Base-by-base conservation (phyloP, 2,888 invertebrate species). In the Mythimna vitellina region DNA sequence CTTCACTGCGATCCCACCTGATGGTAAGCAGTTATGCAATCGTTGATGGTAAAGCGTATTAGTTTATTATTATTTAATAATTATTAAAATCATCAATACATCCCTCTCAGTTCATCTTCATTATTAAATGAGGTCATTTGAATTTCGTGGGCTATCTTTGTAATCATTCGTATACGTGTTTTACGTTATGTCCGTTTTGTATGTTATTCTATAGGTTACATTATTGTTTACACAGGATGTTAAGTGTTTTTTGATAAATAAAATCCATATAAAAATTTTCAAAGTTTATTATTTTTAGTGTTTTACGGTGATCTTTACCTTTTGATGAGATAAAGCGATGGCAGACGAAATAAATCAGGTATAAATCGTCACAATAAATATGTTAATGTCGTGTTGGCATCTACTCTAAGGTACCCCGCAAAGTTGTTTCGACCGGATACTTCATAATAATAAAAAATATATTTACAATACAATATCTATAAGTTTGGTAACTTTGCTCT, bases 401-500 rank as follows among this genome's bases (percentile, higher is more conserved):
- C 82, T 81, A 81, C 64, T 74, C 73, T 76, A 81, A 54, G 65
- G 64, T 79, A 82, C 61, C 82, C 61, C 49, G 70, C 63, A 64
- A 22, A 46, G 20, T 35, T 67, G n/a, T 64, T 64, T 56, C 38
- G 46, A 56, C 58, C 42, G 76, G 76, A 79, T 75, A 73, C 63
- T 73, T 73, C 32, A 73, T 69, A 65, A 70, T 66, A 77, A 82
- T 78, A 86, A 73, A 80, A 86, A 82, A 73, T 65, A 81, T 83
- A 83, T 82, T 87, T 84, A 86, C 86, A 86, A 77, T 83, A 78
- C 65, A 86, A 78, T 83, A 78, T 65, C 65, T 81, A 65, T 66
- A 78, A 29, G 61, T 79, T 81, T 82, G 83, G 84, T 87, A 86
- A 87, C 84, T 77, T 72, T 84, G 84, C 77, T 80, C 70, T 81